Conservation (phyloP, 2,113 vertebrate genomes). For the Tragelaphus buxtoni region DNA sequence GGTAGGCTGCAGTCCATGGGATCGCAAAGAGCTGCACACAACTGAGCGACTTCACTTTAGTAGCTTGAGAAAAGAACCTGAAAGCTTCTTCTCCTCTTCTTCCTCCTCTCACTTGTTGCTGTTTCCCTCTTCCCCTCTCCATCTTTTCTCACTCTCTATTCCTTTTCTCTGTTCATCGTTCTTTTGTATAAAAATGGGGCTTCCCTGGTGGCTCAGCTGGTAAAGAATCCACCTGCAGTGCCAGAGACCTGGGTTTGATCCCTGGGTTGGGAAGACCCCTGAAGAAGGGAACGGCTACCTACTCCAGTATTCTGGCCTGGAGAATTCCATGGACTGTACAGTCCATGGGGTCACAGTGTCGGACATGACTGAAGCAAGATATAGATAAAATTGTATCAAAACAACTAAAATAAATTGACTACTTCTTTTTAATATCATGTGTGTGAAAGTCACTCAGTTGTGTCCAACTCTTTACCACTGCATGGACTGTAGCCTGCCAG, state of each 20-base stretch:
- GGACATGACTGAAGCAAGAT: not conserved
- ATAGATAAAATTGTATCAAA: not conserved
- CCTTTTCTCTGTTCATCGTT: not conserved
- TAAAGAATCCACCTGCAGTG: not conserved
- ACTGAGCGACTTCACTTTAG: too few relatives aligned
- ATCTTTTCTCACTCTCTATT: not conserved
- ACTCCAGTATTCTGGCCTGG: not conserved
- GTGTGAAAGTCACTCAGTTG: not conserved
- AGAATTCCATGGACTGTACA: not conserved
- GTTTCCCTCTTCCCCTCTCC: not conserved
- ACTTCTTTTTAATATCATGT: not conserved
- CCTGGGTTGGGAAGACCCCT: not conserved
- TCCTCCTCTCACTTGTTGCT: not conserved
- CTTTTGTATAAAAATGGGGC: not conserved
- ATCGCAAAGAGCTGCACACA: too few relatives aligned
- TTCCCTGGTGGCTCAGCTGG: not conserved
- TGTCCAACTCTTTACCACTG: not conserved
- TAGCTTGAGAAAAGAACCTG: not conserved
- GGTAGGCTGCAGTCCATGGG: too few relatives aligned
- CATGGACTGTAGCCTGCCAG: not conserved
- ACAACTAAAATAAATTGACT: not conserved
- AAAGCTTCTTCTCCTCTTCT: not conserved
- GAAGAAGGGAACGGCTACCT: not conserved
- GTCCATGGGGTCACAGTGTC: not conserved
- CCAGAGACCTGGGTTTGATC: not conserved